These are phyloP conservation scores for Tenebrio molitor DNA, from an alignment of 1,140 invertebrate genomes.

Conservation along the genomic window DNA sequence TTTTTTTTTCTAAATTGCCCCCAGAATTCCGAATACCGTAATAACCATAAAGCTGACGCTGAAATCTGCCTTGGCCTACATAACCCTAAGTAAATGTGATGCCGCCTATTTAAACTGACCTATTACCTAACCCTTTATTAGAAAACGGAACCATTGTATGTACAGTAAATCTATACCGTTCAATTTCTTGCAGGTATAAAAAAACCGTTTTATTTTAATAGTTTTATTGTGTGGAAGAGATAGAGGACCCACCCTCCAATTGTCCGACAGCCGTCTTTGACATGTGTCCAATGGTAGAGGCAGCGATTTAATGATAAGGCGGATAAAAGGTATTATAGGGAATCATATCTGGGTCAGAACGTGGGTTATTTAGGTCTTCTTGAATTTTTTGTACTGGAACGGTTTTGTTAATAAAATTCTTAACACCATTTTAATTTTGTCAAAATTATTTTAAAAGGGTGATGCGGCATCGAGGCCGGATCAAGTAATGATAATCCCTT, in stretches of 20 bases:
- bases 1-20: neutral
- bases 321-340: slow-evolving; percentile 23
- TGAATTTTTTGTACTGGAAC: no score
- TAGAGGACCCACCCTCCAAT: slow-evolving; percentile 23
- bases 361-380: no score
- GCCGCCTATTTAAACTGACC: slow-evolving; percentile 30
- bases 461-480: no score
- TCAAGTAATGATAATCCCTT: no score
- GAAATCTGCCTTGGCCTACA: slow-evolving; percentile 26
- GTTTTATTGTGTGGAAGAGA: slow-evolving; percentile 27
- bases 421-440: no score
- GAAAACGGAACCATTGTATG: slow-evolving; percentile 34
- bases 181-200: slow-evolving; percentile 5
- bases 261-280: slow-evolving; percentile 25
- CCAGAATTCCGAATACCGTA: neutral
- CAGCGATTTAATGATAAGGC: slow-evolving; percentile 24
- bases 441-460: no score
- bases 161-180: slow-evolving; percentile 21
- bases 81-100: slow-evolving; percentile 24
- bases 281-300: slow-evolving; percentile 17
- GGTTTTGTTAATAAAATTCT: no score
- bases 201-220: slow-evolving; percentile 34
- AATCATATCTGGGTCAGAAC: slow-evolving; percentile 13
- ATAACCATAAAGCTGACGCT: slow-evolving; percentile 31
- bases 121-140: slow-evolving; percentile 34